A percentile compares a stretch with the other conserved stretches of the same genome.
These are phyloP conservation scores for Pachyuromys duprasi DNA, from an alignment of 2,797 vertebrate species.

Conservation along the genomic window DNA sequence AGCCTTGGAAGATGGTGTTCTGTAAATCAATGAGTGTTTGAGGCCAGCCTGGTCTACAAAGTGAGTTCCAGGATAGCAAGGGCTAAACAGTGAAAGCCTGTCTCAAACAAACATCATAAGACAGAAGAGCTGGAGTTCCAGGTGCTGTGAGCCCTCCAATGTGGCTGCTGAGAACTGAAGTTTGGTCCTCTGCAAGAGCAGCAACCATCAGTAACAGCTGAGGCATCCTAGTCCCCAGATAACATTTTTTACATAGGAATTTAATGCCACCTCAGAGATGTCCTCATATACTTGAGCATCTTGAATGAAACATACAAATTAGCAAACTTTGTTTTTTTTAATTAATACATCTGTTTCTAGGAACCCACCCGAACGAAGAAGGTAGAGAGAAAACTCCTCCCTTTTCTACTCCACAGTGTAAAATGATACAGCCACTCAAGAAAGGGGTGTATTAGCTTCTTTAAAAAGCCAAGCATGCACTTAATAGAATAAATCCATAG, in stretches of 20 bases:
- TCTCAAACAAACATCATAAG: not conserved
- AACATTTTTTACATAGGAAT: not conserved
- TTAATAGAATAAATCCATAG: not conserved
- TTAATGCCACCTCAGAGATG: not conserved
- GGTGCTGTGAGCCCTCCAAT: not conserved
- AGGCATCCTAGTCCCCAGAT: not conserved
- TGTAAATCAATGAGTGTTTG: not conserved
- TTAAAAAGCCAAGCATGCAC: not conserved
- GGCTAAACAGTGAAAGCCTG: not conserved
- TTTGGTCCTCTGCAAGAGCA: not conserved
- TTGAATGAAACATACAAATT: not conserved
- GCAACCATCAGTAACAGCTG: not conserved
- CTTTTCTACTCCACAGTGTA: not conserved
- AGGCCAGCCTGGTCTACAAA: not conserved
- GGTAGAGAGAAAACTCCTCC: not conserved
- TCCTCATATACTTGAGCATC: not conserved
- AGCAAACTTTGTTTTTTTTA: not conserved
- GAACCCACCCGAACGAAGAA: not conserved
- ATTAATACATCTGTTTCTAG: not conserved
- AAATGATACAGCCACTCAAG: not conserved
- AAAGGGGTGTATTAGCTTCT: not conserved
- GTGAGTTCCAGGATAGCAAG: not conserved
- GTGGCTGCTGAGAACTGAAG: not conserved
- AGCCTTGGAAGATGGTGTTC: not conserved
- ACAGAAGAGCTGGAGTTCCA: not conserved